Conservation (phyloP, 2,888 invertebrate species). For the Tanypteryx hageni region DNA sequence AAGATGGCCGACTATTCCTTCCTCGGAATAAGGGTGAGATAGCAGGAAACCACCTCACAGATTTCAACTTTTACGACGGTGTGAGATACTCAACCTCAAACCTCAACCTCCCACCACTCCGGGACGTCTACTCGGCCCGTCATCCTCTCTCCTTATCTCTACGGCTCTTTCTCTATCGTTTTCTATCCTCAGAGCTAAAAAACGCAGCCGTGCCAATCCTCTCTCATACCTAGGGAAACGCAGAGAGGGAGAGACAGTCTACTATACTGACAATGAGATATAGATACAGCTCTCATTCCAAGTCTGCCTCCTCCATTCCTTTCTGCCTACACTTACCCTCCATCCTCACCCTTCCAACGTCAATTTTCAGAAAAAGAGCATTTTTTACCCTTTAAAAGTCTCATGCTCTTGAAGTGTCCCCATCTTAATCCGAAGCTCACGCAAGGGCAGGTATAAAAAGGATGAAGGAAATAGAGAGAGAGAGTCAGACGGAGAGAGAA, state of each 20-base stretch:
- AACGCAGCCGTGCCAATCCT: neutral
- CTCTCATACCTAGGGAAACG: neutral
- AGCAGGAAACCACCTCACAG: slow-evolving; percentile 15
- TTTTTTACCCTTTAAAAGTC: slow-evolving; percentile 13
- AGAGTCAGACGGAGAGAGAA: neutral
- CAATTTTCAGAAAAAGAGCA: neutral
- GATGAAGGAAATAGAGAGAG: neutral
- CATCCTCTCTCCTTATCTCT: neutral
- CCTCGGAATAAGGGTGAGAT: neutral
- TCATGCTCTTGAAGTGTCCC: slow-evolving; percentile 11
- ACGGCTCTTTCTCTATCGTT: neutral
- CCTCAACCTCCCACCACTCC: neutral
- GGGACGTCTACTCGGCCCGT: slow-evolving; percentile 19
- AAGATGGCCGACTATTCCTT: neutral
- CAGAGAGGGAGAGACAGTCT: neutral
- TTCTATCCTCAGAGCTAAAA: neutral
- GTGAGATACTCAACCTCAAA: slow-evolving; percentile 19
- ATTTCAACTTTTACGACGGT: slow-evolving; percentile 37
- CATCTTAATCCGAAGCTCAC: slow-evolving; percentile 37
- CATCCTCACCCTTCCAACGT: neutral
- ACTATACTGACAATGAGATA: neutral
- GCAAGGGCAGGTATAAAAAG: slow-evolving; percentile 1
- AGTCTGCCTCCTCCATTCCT: neutral
- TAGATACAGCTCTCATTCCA: neutral
- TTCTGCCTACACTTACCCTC: no score